Base-by-base conservation (phyloP, 1,140 invertebrate species). In the Drosophila oshimai region DNA sequence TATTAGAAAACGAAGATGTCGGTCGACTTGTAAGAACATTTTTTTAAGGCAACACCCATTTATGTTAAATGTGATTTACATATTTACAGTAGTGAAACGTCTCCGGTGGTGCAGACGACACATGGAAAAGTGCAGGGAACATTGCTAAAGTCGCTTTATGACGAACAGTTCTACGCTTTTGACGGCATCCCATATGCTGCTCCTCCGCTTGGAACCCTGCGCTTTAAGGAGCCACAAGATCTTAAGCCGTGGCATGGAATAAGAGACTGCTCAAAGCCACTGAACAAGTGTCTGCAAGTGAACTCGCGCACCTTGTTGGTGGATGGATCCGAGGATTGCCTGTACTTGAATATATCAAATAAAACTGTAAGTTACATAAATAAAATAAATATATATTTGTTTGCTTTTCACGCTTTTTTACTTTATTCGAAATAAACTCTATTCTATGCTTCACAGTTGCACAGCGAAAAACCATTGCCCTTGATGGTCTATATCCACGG, bases 401-500 rank as follows among this genome's bases (percentile, higher is more conserved):
- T n/a, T n/a, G n/a, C n/a, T n/a, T n/a, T n/a, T n/a, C n/a, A n/a
- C n/a, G n/a, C n/a, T n/a, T n/a, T n/a, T n/a, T n/a, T n/a, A n/a
- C n/a, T n/a, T n/a, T n/a, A n/a, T n/a, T n/a, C n/a, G n/a, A n/a
- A n/a, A n/a, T n/a, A n/a, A n/a, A n/a, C n/a, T n/a, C n/a, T n/a
- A n/a, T n/a, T n/a, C n/a, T n/a, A n/a, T n/a, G n/a, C n/a, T n/a
- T n/a, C n/a, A n/a, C 39, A 88, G 84, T 34, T 89, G 0, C 7
- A 13, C 0, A 76, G 78, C 7, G 61, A 77, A 4, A 69, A 86
- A 6, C 72, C 67, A 13, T 44, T 83, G 20, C 93, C 95, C 0
- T 93, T 96, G 0, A 93, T 96, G 90, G 92, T 96, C 0, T 96
- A 92, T 89, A 92, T 96, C 26, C 94, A 96, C 87, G 95, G 95